Evolutionary conservation across 2,888 invertebrate species (phyloP).

Genomic region (Catotricha subobsoleta): DNA sequence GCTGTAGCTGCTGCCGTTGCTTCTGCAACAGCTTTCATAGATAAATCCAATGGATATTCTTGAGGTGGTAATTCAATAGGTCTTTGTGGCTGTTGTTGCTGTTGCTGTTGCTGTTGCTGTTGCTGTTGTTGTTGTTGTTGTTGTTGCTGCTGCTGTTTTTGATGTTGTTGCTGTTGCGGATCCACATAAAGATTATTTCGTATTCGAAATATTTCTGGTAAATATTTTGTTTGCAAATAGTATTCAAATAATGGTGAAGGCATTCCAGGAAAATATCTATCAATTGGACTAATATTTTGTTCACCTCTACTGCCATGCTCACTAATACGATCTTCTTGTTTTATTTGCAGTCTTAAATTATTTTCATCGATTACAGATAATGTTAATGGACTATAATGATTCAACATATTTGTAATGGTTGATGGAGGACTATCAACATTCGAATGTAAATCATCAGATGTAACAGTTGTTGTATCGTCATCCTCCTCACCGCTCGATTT

Average conservation of each 20-base stretch:
- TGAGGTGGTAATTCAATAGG: slow-evolving; percentile 39
- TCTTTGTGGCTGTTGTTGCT: slow-evolving; percentile 8
- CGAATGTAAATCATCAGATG: neutral
- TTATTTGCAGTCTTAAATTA: slow-evolving; percentile 1
- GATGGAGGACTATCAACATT: slow-evolving; percentile 5
- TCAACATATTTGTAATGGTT: slow-evolving; percentile 13
- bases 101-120: slow-evolving; percentile 9
- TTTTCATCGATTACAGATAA: slow-evolving; percentile 5
- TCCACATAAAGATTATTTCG: slow-evolving; percentile 40
- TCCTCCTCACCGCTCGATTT: slow-evolving; percentile 16
- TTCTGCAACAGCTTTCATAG: slow-evolving; percentile 36
- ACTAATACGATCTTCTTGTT: slow-evolving; percentile 3
- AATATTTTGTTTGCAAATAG: slow-evolving; percentile 42
- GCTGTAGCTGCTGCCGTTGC: neutral
- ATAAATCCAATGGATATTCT: slow-evolving; percentile 71
- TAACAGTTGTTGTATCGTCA: slow-evolving; percentile 12
- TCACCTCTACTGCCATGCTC: neutral
- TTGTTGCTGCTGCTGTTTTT: slow-evolving; percentile 7
- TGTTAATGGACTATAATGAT: slow-evolving; percentile 1
- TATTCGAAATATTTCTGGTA: slow-evolving; percentile 39
- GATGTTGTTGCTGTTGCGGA: slow-evolving; percentile 8
- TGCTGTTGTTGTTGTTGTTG: slow-evolving; percentile 9
- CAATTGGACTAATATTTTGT: slow-evolving; percentile 20
- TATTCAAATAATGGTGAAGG: slow-evolving; percentile 35
- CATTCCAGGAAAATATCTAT: slow-evolving; percentile 21